Evolutionary conservation across 1,140 invertebrate genomes (phyloP).

Genomic region (Brachionus rotundiformis): DNA sequence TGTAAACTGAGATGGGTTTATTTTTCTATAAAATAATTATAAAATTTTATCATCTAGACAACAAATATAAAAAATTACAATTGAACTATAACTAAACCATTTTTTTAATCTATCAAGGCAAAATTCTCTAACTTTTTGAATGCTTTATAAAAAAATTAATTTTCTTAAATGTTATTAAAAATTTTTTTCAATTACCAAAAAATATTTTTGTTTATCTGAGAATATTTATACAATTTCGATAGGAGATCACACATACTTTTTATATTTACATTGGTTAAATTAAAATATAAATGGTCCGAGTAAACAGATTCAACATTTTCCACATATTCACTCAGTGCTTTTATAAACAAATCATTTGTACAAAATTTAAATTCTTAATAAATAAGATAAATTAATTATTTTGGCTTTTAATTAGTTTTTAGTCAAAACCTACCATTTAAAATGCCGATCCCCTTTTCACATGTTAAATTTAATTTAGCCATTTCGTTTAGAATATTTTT

Average conservation of each 20-base stretch:
- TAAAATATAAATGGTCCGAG: not conserved
- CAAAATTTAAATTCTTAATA: constrained; percentile 26
- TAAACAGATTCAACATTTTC: not conserved
- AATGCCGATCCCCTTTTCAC: not conserved
- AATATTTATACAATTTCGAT: not conserved
- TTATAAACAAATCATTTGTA: not conserved
- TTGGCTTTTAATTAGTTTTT: not conserved
- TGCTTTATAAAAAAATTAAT: not conserved
- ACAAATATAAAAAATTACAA: not conserved
- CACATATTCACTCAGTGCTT: not conserved
- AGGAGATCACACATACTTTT: not conserved
- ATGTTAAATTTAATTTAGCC: not conserved
- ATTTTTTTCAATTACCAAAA: not conserved
- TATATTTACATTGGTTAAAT: not conserved
- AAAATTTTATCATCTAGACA: not conserved
- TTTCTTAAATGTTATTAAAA: not conserved
- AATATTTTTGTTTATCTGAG: not conserved
- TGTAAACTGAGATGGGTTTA: not conserved
- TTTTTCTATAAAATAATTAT: constrained; percentile 6
- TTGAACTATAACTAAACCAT: not conserved
- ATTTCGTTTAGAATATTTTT: constrained; percentile 13
- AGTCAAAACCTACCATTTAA: not conserved
- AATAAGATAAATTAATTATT: too few relatives aligned
- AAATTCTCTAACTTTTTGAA: not conserved
- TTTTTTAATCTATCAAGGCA: not conserved